Base-by-base conservation (phyloP, 2,888 invertebrate species). In the Cistogaster globosa region DNA sequence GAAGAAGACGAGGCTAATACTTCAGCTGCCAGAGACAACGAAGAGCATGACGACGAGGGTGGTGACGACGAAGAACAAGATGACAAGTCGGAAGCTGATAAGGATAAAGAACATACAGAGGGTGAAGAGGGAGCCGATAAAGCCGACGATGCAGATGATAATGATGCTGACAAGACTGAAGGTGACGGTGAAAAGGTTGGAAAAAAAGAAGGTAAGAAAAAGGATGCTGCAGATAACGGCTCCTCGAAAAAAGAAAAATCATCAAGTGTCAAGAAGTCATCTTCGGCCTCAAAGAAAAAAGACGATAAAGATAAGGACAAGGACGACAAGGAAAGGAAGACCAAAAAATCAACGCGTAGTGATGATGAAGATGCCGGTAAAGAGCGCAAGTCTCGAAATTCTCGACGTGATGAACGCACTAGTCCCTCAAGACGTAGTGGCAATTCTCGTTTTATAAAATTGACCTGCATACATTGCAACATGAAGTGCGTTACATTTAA, bases 381-480 rank as follows among this genome's bases (percentile, higher is more conserved):
- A 53, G 90, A 90, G 18, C 85, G 87, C 20, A 86, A 86, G 22
- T 83, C 86, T 68, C 78, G 86, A n/a, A 67, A 57, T 42, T 87
- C 87, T 5, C 79, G 88, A 62, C 90, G 90, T 6, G 90, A 91
- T 14, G 90, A 91, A 14, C 90, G 90, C 16, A 87, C 20, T 69
- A 88, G 86, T 65, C 83, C 88, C 0, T 51, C 78, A 55, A 88
- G 90, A 60, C 89, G 90, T 51, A 48, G 67, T 57, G 72, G 62
- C 0, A 69, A 26, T 38, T 88, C 89, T 11, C 82, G 86, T 7
- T 96, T 95, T 90, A 96, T 97, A 80, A 96, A 95, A 87, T 93
- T 97, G 58, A 93, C 94, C 45, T 97, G 97, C 90, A 96, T 96
- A 1, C 97, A 97, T 90, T 97, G 97, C 91, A 94, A 94, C 87